Evolutionary conservation across 2,888 invertebrate genomes (phyloP).

Genomic region (Chaitophorus viminalis): DNA sequence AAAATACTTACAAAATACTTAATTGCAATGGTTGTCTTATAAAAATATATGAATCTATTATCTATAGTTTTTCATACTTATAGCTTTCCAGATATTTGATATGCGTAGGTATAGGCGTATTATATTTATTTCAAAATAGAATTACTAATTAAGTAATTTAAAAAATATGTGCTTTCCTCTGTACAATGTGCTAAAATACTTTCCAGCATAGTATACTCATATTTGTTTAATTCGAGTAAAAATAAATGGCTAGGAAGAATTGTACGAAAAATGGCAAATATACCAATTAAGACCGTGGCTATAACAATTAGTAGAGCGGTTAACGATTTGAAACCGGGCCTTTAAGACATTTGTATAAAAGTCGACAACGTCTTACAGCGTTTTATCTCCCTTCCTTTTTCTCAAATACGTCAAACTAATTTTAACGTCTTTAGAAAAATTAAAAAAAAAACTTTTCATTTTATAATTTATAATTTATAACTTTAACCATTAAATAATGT

Average conservation of each 20-base stretch:
- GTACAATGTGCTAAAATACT: background rate
- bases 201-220: background rate
- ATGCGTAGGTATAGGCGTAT: too few relatives aligned
- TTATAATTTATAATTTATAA: too few relatives aligned
- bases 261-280: slow-evolving; percentile 11
- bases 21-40: too few relatives aligned
- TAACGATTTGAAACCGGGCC: slow-evolving; percentile 35
- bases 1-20: too few relatives aligned
- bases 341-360: slow-evolving; percentile 35
- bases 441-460: background rate
- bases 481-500: too few relatives aligned
- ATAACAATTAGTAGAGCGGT: slow-evolving; percentile 50
- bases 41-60: background rate
- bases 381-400: slow-evolving; percentile 10
- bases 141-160: slow-evolving; percentile 24
- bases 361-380: slow-evolving; percentile 28
- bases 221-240: slow-evolving; percentile 21
- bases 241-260: background rate
- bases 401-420: slow-evolving; percentile 2
- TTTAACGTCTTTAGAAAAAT: background rate
- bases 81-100: background rate
- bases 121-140: background rate
- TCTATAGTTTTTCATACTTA: background rate
- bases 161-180: slow-evolving; percentile 8
- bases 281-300: slow-evolving; percentile 50